Evolutionary conservation across 2,888 invertebrate genomes (phyloP).

Genomic region (Hetaerina titia): DNA sequence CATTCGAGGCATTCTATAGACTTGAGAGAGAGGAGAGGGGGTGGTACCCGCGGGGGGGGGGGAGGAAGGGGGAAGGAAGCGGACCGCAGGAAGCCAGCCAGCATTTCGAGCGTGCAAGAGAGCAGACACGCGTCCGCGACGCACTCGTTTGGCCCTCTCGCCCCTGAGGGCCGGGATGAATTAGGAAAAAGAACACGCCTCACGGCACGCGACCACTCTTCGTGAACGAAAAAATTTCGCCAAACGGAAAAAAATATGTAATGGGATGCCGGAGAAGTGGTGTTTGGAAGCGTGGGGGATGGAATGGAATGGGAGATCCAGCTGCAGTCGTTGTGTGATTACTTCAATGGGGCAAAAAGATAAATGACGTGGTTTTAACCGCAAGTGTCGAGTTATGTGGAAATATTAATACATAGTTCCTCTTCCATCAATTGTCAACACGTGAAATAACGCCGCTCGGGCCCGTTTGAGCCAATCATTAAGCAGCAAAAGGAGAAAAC

Average conservation of each 20-base stretch:
- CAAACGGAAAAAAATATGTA: neutral
- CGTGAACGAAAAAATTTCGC: neutral
- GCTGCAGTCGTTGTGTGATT: neutral
- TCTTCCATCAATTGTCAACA: too few species aligned
- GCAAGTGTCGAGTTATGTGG: too few species aligned
- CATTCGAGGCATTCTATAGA: too few species aligned
- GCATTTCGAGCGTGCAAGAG: neutral
- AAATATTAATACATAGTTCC: too few species aligned
- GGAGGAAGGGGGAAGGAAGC: neutral
- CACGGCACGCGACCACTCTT: slow-evolving; percentile 44
- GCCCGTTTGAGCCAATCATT: too few species aligned
- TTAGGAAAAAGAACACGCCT: neutral
- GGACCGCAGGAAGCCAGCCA: neutral
- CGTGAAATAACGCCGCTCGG: too few species aligned
- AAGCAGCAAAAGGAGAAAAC: too few species aligned
- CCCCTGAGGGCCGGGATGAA: neutral
- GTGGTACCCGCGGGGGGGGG: neutral
- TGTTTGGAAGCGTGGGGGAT: neutral
- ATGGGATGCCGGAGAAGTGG: neutral
- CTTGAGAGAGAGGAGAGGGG: too few species aligned
- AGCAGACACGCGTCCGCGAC: neutral
- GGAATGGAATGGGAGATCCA: neutral
- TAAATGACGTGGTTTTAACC: too few species aligned
- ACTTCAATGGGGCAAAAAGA: too few species aligned
- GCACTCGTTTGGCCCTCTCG: neutral